Evolutionary conservation across 2,797 vertebrate genomes (phyloP).

Genomic region (Aulostomus chinensis): DNA sequence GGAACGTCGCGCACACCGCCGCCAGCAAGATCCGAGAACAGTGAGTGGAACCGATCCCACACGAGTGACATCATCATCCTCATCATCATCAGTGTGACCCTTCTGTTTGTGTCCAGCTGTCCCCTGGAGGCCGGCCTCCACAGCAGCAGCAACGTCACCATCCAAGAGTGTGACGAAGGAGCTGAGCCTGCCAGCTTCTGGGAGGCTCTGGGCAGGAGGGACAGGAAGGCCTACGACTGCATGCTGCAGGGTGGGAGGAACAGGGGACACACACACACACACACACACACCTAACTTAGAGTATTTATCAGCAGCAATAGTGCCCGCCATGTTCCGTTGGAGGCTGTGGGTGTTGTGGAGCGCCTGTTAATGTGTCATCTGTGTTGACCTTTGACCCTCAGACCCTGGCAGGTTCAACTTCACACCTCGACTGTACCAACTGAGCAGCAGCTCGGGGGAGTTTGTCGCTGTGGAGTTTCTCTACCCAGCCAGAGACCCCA

Average conservation of each 20-base stretch:
- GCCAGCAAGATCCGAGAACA: conserved; percentile 90
- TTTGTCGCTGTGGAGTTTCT: conserved; percentile 88
- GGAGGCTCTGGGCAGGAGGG: conserved; percentile 89
- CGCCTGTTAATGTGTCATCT: not conserved
- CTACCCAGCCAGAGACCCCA: conserved; percentile 84
- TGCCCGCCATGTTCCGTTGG: too few relatives aligned
- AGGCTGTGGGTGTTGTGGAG: not conserved
- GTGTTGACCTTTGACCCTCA: conserved; percentile 48
- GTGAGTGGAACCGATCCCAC: conserved; percentile 77
- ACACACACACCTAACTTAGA: too few relatives aligned
- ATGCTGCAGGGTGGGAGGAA: conserved; percentile 93
- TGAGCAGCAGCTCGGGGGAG: conserved; percentile 92
- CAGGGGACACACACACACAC: too few relatives aligned
- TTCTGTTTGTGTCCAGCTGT: conserved; percentile 74
- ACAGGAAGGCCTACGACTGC: conserved; percentile 94
- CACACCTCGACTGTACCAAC: conserved; percentile 91
- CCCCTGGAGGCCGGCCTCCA: conserved; percentile 93
- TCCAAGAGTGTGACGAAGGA: conserved; percentile 91
- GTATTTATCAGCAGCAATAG: too few relatives aligned
- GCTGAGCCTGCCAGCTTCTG: conserved; percentile 89
- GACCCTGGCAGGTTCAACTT: conserved; percentile 97
- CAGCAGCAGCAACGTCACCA: conserved; percentile 92
- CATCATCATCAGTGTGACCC: not conserved
- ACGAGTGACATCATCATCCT: not conserved
- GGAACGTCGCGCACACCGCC: conserved; percentile 84